phyloP scores from a whole-genome alignment of 2,113 vertebrate genomes.

The Lophius piscatorius region DNA sequence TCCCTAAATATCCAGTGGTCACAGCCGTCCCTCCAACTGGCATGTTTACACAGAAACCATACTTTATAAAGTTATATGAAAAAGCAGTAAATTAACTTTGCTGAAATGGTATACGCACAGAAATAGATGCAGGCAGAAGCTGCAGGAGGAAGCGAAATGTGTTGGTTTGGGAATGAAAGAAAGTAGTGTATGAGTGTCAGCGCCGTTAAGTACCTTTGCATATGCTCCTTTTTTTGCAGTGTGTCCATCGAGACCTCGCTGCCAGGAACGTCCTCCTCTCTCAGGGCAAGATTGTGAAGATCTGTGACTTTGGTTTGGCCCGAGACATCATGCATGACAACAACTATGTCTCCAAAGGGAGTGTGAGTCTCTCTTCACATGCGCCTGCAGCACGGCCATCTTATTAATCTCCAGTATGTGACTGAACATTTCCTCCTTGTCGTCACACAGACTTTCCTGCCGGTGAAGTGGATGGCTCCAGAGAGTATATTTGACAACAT shows the following conservation, averaged over 20 bases:
- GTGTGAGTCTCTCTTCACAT: constrained; percentile 80
- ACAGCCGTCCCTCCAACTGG: constrained; percentile 54
- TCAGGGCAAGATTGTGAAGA: constrained; percentile 98
- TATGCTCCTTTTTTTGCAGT: constrained; percentile 75
- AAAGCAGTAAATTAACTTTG: constrained; percentile 45
- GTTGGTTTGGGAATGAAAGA: constrained; percentile 4
- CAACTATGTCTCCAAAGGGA: constrained; percentile 99
- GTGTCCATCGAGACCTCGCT: constrained; percentile 96
- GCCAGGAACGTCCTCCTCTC: constrained; percentile 98
- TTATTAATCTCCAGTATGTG: neutral
- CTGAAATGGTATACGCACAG: constrained; percentile 33
- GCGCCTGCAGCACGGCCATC: neutral
- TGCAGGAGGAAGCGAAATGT: constrained; percentile 24
- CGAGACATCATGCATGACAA: constrained; percentile 99
- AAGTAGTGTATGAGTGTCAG: no score
- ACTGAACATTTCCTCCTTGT: constrained; percentile 6
- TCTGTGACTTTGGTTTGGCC: constrained; percentile 97
- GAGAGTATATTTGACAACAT: constrained; percentile 99
- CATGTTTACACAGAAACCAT: constrained; percentile 61
- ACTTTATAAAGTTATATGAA: constrained; percentile 58
- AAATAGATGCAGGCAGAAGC: constrained; percentile 39
- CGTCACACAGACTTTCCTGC: constrained; percentile 89
- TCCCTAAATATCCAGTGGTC: constrained; percentile 75
- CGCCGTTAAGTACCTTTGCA: neutral
- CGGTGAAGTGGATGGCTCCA: constrained; percentile 99